Evolutionary conservation across 1,140 invertebrate species (phyloP), one percentile per base, ranked within the genome.

Genomic region (Cotesia vestalis): DNA sequence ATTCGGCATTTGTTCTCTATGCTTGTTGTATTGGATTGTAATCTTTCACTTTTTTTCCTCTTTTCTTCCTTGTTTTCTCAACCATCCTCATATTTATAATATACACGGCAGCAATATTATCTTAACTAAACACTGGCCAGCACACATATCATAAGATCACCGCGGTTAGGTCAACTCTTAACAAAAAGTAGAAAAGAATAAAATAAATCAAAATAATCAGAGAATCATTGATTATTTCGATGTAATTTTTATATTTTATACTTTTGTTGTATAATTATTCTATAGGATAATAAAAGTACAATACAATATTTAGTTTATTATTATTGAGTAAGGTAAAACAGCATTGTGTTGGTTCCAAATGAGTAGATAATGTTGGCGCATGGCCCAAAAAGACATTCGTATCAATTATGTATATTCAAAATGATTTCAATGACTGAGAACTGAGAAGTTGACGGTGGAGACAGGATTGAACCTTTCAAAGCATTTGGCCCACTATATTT

Each of bases 1-100:
- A 83, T 83, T 84, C 78, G 80, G 82, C 83, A 86, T 86, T 86
- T 85, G 83, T 86, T 86, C 83, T 80, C 79, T 75, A 77, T 74
- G 81, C 85, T 85, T 83, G 40, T 85, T 83, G 40, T 46, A 82
- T 84, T 81, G 80, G 85, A 86, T 86, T 80, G 82, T 80, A 84
- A 86, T 86, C 84, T 86, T 27, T 27, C 27, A 27, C 27, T 27
- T 46, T 46, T 46, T 46, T 46, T 46, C 6, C 11, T 46, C 40
- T 46, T 11, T 9, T 6, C 40, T 2, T 46, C 40, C 40, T 46
- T 11, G 11, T 9, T 46, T 11, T 40, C 84, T 82, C 82, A 73
- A 69, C 77, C 71, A 69, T 55, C 67, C 8, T 35, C 4, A 40
- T n/a, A 9, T 9, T 46, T 46, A 46, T 46, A 9, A 46, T 70